Base-by-base conservation (phyloP, 2,888 invertebrate species). In the Thymelicus sylvestris region DNA sequence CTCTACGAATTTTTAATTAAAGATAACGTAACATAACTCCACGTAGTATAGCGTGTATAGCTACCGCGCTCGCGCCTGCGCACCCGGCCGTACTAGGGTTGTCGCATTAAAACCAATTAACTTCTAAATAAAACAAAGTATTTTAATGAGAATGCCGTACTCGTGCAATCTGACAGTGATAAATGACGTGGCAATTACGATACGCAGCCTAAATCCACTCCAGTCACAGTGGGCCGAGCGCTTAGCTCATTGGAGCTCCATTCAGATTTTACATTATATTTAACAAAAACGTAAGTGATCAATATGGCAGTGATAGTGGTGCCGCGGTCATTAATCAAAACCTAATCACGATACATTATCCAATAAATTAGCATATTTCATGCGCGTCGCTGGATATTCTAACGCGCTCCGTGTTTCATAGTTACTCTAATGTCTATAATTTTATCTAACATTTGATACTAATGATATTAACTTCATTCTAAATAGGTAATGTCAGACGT, bases 1-100 rank as follows among this genome's bases (percentile, higher is more conserved):
- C 86, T 85, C 86, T 82, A 38, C 81, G 81, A 84, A 86, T 86
- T 93, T 92, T 92, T 93, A 93, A 93, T 93, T 93, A 93, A 92
- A 91, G 86, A 89, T 91, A 90, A 89, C 90, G 85, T 86, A 83
- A 90, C 92, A 92, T 92, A 88, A 88, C 89, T 83, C 79, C 92
- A 90, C 92, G 93, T 91, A 86, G 80, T 81, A 85, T 83, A 82
- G 79, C 77, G 90, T 86, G 80, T 81, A 85, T 83, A 82, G 79
- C 77, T 77, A 78, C 77, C 74, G 73, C 75, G 75, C 76, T 75
- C 78, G 75, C 71, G 73, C 75, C 12, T 77, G 73, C 78, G 75
- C 71, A 73, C 75, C 12, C 77, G 73, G 31, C 31, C 31, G 31
- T 31, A 0, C 76, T 80, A 90, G 89, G 89, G 90, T 76, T 88